Conservation (phyloP, 2,113 vertebrate genomes). For the Nothobranchius kuhntae region DNA sequence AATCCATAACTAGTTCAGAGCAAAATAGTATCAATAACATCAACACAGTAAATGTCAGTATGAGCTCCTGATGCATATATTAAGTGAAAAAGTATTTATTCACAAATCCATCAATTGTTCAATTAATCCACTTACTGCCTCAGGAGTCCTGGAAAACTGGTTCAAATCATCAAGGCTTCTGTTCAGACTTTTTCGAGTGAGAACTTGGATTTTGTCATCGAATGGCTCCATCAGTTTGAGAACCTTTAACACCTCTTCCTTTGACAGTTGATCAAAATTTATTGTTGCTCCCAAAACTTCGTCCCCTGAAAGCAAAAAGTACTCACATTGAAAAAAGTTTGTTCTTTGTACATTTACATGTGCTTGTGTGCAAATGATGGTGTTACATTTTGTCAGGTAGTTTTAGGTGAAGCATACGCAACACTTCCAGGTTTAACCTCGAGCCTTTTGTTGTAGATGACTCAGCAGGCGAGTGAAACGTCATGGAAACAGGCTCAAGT, state of each 20-base stretch:
- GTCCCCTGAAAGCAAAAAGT: conserved; percentile 64
- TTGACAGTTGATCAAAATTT: conserved; percentile 70
- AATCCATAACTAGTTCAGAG: conserved; percentile 25
- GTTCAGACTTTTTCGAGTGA: conserved; percentile 58
- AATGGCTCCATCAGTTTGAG: conserved; percentile 71
- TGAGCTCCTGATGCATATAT: background rate
- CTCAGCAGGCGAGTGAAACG: too few species aligned
- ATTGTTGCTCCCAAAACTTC: conserved; percentile 72
- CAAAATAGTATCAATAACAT: background rate
- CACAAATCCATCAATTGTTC: background rate
- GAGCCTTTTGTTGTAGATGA: too few species aligned
- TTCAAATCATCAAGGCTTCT: conserved; percentile 69
- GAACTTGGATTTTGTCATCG: conserved; percentile 64
- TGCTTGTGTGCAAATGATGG: too few species aligned
- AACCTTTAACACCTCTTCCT: conserved; percentile 69
- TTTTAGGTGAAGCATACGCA: too few species aligned
- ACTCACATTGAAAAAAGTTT: background rate
- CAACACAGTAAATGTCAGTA: background rate
- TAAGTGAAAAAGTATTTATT: background rate
- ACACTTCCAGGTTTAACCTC: too few species aligned
- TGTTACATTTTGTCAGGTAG: too few species aligned
- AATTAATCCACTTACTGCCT: conserved; percentile 56
- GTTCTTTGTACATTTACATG: too few species aligned
- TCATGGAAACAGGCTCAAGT: too few species aligned
- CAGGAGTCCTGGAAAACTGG: conserved; percentile 43